phyloP scores from a whole-genome alignment of 2,888 invertebrate species.

The Strigamia maritima region DNA sequence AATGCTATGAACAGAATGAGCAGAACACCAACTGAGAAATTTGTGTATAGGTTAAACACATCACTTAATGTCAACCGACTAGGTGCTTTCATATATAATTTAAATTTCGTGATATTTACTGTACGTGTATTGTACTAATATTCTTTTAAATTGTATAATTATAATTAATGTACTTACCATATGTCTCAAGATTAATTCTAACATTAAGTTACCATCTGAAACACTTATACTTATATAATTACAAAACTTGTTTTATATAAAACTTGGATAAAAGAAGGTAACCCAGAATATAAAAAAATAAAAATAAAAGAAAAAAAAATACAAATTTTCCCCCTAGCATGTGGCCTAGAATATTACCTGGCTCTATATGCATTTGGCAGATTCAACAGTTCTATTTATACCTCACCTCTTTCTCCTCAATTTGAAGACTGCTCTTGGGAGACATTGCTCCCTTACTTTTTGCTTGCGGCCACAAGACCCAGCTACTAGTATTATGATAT shows the following conservation, averaged over 20 bases:
- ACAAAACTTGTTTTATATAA: background rate
- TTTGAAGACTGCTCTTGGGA: constrained; percentile 34
- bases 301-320: background rate
- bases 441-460: constrained; percentile 30
- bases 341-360: constrained; percentile 11
- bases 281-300: background rate
- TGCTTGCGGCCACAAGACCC: constrained; percentile 28
- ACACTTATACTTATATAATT: background rate
- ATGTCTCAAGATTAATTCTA: too few species aligned
- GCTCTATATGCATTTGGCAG: constrained; percentile 28
- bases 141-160: too few species aligned
- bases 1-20: too few species aligned
- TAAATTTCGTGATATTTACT: too few species aligned
- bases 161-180: too few species aligned
- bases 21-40: too few species aligned
- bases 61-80: too few species aligned
- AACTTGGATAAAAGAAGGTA: background rate
- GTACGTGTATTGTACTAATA: too few species aligned
- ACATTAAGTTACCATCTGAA: background rate
- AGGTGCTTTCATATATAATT: too few species aligned
- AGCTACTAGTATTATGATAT: constrained; percentile 31
- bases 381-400: constrained; percentile 15
- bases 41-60: too few species aligned
- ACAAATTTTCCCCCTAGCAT: background rate
- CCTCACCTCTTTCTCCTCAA: constrained; percentile 32